These are phyloP conservation scores for Triplophysa tibetana DNA, from an alignment of 2,113 vertebrate species.

Conservation along the genomic window DNA sequence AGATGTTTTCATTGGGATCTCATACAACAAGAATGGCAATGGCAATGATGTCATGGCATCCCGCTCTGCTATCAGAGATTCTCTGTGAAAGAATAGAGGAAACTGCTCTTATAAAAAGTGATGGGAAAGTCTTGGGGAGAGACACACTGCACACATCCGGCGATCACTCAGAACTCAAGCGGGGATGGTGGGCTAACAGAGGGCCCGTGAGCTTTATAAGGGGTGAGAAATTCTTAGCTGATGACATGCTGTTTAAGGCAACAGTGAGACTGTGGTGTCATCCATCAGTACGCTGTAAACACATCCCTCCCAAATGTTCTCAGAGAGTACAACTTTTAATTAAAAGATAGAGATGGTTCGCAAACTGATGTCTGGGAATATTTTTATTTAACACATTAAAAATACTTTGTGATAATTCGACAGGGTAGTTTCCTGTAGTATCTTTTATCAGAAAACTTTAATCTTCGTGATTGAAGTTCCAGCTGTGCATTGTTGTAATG, in stretches of 20 bases:
- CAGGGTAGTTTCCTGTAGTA: too few species aligned
- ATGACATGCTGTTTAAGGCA: constrained; percentile 46
- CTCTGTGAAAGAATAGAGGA: constrained; percentile 44
- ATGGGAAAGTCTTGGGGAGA: constrained; percentile 23
- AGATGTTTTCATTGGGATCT: constrained; percentile 48
- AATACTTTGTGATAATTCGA: too few species aligned
- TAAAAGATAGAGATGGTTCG: constrained; percentile 31
- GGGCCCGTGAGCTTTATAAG: neutral
- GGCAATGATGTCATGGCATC: constrained; percentile 59
- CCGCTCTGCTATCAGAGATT: constrained; percentile 47
- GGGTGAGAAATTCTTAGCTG: constrained; percentile 46
- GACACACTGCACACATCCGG: constrained; percentile 50
- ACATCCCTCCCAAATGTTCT: constrained; percentile 33
- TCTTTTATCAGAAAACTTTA: too few species aligned
- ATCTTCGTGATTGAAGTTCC: too few species aligned
- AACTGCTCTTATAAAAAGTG: constrained; percentile 28
- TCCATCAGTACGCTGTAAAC: constrained; percentile 30
- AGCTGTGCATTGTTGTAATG: too few species aligned
- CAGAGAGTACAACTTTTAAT: constrained; percentile 37
- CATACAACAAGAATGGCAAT: constrained; percentile 52
- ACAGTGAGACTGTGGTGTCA: constrained; percentile 25
- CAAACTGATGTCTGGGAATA: neutral
- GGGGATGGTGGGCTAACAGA: constrained; percentile 21
- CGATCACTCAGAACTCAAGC: constrained; percentile 33
- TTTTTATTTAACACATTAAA: constrained; percentile 8